Base-by-base conservation (phyloP, 2,888 invertebrate genomes). In the Julus scandinavius region DNA sequence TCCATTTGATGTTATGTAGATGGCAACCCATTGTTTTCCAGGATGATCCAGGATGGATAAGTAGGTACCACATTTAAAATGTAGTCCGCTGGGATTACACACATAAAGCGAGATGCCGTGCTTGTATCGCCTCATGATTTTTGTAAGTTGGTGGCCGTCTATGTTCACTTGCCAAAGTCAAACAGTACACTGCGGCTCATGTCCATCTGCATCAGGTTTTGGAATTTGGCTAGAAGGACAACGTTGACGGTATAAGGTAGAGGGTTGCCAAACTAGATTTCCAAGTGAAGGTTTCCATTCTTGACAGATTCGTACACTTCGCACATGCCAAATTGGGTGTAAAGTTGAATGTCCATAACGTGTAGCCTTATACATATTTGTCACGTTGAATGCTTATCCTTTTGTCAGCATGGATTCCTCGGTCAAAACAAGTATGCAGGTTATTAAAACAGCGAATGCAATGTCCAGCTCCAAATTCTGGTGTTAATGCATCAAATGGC, bases 201-300 rank as follows among this genome's bases (percentile, higher is more conserved):
- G 72, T 72, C 72, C 72, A 72, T 72, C 29, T 72, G 72, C 29
- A 72, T 72, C 1, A 72, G 29, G 72, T 72, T 72, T 29, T 72
- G 72, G 9, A 72, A 72, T 29, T 72, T 29, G 2, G 72, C 72
- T 1, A 72, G 9, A 7, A 72, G 7, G 29, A 72, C 29, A 17
- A 72, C 72, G 29, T 72, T 72, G 72, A 72, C 29, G 5, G 29
- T 29, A 72, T 72, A 29, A 5, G 29, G 29, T 9, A 72, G 11
- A 0, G 72, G n/a, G 9, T 29, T 29, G 7, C 20, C 72, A 72
- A 72, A 72, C 29, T 72, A 29, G 72, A 72, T 72, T 29, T 72
- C 72, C 29, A 72, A 4, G 29, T 29, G 72, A 6, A 72, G 72
- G 29, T 72, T 72, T 72, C 72, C 72, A 72, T 20, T 72, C 11